Evolutionary conservation across 1,140 invertebrate genomes (phyloP).

Genomic region (Colletes gigas): DNA sequence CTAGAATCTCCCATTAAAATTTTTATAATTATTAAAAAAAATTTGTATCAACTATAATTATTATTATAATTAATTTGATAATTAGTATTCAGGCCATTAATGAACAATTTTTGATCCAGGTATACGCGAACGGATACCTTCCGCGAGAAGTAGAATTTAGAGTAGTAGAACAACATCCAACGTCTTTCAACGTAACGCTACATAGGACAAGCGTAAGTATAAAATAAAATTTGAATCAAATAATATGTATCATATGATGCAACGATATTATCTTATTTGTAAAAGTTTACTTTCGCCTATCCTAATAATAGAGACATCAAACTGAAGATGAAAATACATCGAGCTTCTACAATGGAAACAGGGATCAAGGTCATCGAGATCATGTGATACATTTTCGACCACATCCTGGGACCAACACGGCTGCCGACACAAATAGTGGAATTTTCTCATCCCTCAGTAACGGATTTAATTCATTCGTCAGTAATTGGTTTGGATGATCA

Average conservation of each 20-base stretch:
- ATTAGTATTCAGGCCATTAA: too few relatives aligned
- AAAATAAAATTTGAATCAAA: background rate
- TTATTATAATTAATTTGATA: too few relatives aligned
- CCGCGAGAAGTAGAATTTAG: constrained; percentile 92
- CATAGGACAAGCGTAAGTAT: constrained; percentile 89
- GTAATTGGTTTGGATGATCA: constrained; percentile 87
- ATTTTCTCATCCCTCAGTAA: constrained; percentile 89
- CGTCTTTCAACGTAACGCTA: constrained; percentile 91
- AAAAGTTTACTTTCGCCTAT: background rate
- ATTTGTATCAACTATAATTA: too few relatives aligned
- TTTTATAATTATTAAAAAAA: too few relatives aligned
- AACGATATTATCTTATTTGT: background rate
- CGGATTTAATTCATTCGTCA: constrained; percentile 88
- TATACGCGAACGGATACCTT: constrained; percentile 91
- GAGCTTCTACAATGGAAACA: constrained; percentile 66
- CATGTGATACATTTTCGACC: constrained; percentile 74
- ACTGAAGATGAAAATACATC: constrained; percentile 65
- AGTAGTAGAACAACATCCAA: constrained; percentile 92
- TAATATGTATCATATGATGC: background rate
- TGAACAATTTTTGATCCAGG: constrained; percentile 79
- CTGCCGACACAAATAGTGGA: constrained; percentile 80
- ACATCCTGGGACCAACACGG: constrained; percentile 71
- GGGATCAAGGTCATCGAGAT: constrained; percentile 74
- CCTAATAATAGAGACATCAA: constrained; percentile 68
- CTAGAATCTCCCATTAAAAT: too few relatives aligned